A percentile compares a stretch with the other conserved stretches of the same genome.
phyloP scores from a whole-genome alignment of 2,888 invertebrate genomes.

The Nymphalis urticae region DNA sequence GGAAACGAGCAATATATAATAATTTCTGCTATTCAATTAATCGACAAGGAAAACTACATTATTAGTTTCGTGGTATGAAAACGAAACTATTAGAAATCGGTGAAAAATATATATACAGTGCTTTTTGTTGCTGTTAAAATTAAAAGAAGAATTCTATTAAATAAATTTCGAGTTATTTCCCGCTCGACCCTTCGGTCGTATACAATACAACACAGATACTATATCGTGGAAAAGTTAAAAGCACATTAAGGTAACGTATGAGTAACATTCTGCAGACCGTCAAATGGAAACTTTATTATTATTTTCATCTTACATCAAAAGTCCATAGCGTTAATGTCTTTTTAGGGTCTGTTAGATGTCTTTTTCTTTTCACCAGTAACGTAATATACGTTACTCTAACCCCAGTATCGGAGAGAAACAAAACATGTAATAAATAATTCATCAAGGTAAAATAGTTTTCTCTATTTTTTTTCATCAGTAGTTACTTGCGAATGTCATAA shows the following conservation, averaged over 20 bases:
- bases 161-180: slow-evolving; percentile 22
- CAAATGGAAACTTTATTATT: slow-evolving; percentile 40
- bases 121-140: background rate
- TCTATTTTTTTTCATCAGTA: no score
- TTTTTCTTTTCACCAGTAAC: no score
- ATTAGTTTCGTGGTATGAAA: background rate
- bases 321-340: background rate
- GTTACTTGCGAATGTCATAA: no score
- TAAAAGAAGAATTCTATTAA: background rate
- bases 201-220: slow-evolving; percentile 49
- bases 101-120: background rate
- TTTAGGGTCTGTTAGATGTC: no score
- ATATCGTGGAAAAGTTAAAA: slow-evolving; percentile 44
- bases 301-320: slow-evolving; percentile 31
- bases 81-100: background rate
- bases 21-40: slow-evolving; percentile 28
- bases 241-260: slow-evolving; percentile 43
- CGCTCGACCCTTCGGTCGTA: slow-evolving; percentile 46
- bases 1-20: slow-evolving; percentile 21
- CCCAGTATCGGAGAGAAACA: no score
- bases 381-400: no score
- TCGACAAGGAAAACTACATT: slow-evolving; percentile 1
- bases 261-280: slow-evolving; percentile 40
- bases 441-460: no score
- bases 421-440: no score